These are phyloP conservation scores for Drosophila tripunctata DNA, from an alignment of 2,888 invertebrate genomes.

Conservation along the genomic window DNA sequence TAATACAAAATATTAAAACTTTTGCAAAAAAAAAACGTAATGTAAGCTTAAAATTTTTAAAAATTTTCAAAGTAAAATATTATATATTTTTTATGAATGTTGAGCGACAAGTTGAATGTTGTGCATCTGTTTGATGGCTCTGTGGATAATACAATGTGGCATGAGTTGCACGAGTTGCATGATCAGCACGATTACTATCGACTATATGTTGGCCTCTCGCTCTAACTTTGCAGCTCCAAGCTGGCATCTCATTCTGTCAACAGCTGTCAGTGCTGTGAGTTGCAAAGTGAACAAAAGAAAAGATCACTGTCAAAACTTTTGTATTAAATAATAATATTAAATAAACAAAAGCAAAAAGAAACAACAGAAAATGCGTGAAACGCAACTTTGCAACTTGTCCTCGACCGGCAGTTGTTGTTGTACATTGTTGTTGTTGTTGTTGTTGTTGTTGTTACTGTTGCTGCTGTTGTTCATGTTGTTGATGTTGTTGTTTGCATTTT, in stretches of 20 bases:
- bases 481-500: slow-evolving; percentile 67
- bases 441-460: slow-evolving; percentile 27
- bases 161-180: slow-evolving; percentile 60
- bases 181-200: slow-evolving; percentile 1
- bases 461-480: slow-evolving; percentile 19
- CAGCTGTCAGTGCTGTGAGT: slow-evolving; percentile 49
- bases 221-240: not conserved
- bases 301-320: slow-evolving; percentile 57
- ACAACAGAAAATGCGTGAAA: slow-evolving; percentile 32
- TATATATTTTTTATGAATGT: slow-evolving; percentile 1
- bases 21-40: too few relatives aligned
- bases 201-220: slow-evolving; percentile 19
- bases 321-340: slow-evolving; percentile 70
- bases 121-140: slow-evolving; percentile 56
- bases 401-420: slow-evolving; percentile 43
- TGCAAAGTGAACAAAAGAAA: slow-evolving; percentile 38
- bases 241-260: slow-evolving; percentile 52
- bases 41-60: too few relatives aligned
- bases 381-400: slow-evolving; percentile 46
- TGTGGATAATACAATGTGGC: slow-evolving; percentile 45
- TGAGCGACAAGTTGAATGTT: slow-evolving; percentile 26
- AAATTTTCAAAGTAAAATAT: too few relatives aligned
- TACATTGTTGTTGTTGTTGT: slow-evolving; percentile 20
- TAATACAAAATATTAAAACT: too few relatives aligned
- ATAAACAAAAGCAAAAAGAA: slow-evolving; percentile 46